Base-by-base conservation (phyloP, 2,888 invertebrate genomes). In the Apeira syringaria region DNA sequence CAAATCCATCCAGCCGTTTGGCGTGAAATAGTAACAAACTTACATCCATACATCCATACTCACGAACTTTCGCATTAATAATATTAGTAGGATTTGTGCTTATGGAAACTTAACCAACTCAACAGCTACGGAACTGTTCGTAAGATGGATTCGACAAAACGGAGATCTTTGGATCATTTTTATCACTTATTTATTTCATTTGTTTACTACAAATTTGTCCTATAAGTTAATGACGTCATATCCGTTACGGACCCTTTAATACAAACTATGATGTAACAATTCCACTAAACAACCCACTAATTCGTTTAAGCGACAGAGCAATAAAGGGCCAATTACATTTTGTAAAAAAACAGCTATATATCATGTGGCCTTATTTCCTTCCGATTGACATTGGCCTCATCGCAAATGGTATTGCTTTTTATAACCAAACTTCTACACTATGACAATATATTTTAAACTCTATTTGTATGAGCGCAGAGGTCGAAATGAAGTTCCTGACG, bases 281-380 rank as follows among this genome's bases (percentile, higher is more conserved):
- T 9, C 9, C 8, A 9, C 9, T 24, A 24, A 24, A 9, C 24
- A 20, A 20, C 24, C 8, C 9, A 24, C 24, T n/a, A 24, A 9
- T 9, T 9, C 2, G 9, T 24, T 4, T 9, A 8, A 9, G 9
- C 5, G 9, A 9, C 24, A 24, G 1, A 24, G 24, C 24, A 24
- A 24, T 24, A 9, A 24, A 24, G 8, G 9, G 25, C 38, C 31
- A 40, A 33, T 22, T 33, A 29, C 17, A 33, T 9, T 22, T 22
- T 40, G 34, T 30, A 13, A 25, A 31, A 34, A 34, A 5, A 33
- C 32, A 43, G 37, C 27, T 8, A 40, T 40, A 36, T 32, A 46
- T 39, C 24, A 36, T 13, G 35, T 32, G 57, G 49, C 60, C 60
- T 58, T 56, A 60, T 55, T 59, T 60, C 60, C 62, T 62, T 60